These are phyloP conservation scores for Callionymus lyra DNA, from an alignment of 2,113 vertebrate species.

Conservation along the genomic window DNA sequence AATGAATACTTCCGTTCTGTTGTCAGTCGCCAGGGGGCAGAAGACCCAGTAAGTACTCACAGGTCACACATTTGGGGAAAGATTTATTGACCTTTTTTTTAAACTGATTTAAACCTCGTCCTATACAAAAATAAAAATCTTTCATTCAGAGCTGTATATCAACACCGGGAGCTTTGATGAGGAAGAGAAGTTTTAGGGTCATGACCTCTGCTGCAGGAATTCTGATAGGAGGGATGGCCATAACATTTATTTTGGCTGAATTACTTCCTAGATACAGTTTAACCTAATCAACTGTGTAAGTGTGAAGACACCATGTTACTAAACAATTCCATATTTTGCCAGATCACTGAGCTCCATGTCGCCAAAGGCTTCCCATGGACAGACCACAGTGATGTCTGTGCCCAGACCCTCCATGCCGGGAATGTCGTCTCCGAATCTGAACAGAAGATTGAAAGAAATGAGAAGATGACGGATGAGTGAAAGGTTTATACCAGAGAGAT, in stretches of 20 bases:
- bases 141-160: slow-evolving; percentile 26
- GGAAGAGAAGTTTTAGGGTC: slow-evolving; percentile 1
- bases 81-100: slow-evolving; percentile 27
- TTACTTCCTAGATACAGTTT: neutral
- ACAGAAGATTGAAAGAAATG: neutral
- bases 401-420: slow-evolving; percentile 92
- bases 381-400: slow-evolving; percentile 91
- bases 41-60: neutral
- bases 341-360: slow-evolving; percentile 91
- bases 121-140: slow-evolving; percentile 44
- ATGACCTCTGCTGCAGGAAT: neutral
- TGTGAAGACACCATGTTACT: slow-evolving; percentile 20
- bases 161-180: slow-evolving; percentile 20
- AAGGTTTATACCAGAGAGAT: neutral
- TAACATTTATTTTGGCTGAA: slow-evolving; percentile 1
- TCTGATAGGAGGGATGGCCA: too few species aligned
- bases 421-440: slow-evolving; percentile 89
- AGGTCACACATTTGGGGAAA: slow-evolving; percentile 13
- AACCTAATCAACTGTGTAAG: neutral
- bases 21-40: too few species aligned
- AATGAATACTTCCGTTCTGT: too few species aligned
- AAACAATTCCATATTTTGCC: slow-evolving; percentile 86
- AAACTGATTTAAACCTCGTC: slow-evolving; percentile 4
- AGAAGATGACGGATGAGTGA: neutral
- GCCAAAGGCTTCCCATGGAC: slow-evolving; percentile 91